phyloP scores from a whole-genome alignment of 2,888 invertebrate species.

The Melanophora roralis region DNA sequence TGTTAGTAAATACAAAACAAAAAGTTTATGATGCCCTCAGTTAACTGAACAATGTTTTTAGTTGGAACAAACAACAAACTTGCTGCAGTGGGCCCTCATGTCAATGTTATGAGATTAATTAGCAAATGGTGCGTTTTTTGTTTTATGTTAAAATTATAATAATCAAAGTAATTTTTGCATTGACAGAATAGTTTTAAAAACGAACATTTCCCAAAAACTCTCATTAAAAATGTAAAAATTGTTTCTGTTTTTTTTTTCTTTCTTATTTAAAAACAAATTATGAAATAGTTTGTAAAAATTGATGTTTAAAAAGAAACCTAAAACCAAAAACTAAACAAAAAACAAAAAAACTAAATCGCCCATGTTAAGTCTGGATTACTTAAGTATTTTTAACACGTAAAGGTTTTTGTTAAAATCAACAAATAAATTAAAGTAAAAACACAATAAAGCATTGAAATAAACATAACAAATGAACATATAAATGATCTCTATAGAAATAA shows the following conservation, averaged over 20 bases:
- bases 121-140: background rate
- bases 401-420: background rate
- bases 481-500: constrained; percentile 43
- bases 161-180: constrained; percentile 23
- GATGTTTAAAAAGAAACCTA: too few species aligned
- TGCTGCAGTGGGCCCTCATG: background rate
- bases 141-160: background rate
- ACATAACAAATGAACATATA: background rate
- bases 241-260: background rate
- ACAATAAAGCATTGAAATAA: constrained; percentile 2
- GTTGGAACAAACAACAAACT: background rate
- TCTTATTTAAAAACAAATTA: constrained; percentile 34
- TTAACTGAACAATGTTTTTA: background rate
- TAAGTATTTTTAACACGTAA: constrained; percentile 55
- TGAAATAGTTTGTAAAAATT: constrained; percentile 35
- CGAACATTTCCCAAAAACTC: background rate
- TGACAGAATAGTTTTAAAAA: constrained; percentile 9
- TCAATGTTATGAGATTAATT: background rate
- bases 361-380: constrained; percentile 11
- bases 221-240: constrained; percentile 13
- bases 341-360: constrained; percentile 1
- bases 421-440: background rate
- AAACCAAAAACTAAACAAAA: background rate
- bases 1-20: background rate
- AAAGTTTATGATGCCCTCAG: background rate